phyloP scores from a whole-genome alignment of 2,888 invertebrate species.

The Rhingia rostrata region DNA sequence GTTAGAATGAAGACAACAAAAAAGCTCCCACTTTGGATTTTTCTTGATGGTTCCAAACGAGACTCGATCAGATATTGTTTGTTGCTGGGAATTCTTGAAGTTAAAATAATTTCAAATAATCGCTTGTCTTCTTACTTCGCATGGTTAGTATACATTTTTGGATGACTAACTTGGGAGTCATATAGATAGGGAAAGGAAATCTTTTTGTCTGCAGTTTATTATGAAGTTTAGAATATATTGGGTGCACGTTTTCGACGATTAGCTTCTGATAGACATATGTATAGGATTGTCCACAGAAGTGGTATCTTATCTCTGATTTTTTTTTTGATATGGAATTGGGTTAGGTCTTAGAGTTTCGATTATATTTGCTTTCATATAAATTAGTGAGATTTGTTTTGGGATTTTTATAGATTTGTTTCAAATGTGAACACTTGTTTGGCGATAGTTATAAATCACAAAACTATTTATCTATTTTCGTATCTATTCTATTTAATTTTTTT shows the following conservation, averaged over 20 bases:
- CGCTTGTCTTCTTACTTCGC: constrained; percentile 14
- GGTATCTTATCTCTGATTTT: constrained; percentile 29
- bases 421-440: neutral
- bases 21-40: constrained; percentile 42
- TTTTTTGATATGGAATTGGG: constrained; percentile 41
- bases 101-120: constrained; percentile 1
- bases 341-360: constrained; percentile 23
- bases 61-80: constrained; percentile 51
- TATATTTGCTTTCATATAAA: constrained; percentile 13
- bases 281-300: constrained; percentile 5
- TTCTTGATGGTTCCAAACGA: constrained; percentile 35
- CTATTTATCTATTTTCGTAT: neutral
- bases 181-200: constrained; percentile 4
- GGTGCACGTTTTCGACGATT: constrained; percentile 27
- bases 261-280: neutral
- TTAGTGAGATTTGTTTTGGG: constrained; percentile 16
- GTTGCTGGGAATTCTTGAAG: constrained; percentile 40
- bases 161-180: constrained; percentile 29
- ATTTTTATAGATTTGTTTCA: constrained; percentile 1
- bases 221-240: neutral
- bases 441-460: neutral
- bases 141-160: neutral
- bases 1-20: constrained; percentile 20
- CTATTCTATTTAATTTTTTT: neutral
- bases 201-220: constrained; percentile 20